These are phyloP conservation scores for Erebia palarica DNA, from an alignment of 2,888 invertebrate species.

Conservation along the genomic window DNA sequence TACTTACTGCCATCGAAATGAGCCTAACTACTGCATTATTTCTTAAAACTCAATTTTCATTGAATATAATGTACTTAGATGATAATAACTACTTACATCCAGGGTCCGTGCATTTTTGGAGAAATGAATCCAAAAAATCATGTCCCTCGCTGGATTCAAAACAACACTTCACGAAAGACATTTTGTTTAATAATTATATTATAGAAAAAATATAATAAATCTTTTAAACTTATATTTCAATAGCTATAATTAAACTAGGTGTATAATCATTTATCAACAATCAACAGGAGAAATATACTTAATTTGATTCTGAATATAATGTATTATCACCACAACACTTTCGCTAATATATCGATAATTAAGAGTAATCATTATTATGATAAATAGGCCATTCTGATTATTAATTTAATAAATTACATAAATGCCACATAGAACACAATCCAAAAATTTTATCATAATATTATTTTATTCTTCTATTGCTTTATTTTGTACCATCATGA, in stretches of 20 bases:
- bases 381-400: background rate
- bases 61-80: background rate
- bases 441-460: background rate
- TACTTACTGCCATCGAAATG: too few relatives aligned
- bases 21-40: too few relatives aligned
- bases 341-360: background rate
- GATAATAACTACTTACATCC: conserved; percentile 85
- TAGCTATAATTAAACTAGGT: too few relatives aligned
- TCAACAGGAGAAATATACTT: background rate
- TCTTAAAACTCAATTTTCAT: background rate
- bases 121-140: conserved; percentile 88
- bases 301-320: background rate
- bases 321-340: background rate
- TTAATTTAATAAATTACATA: background rate
- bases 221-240: background rate
- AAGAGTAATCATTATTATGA: too few relatives aligned
- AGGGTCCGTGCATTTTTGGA: conserved; percentile 91
- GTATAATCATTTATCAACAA: background rate
- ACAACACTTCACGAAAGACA: conserved; percentile 90
- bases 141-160: conserved; percentile 89
- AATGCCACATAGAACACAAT: background rate
- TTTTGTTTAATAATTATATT: conserved; percentile 46
- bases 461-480: background rate
- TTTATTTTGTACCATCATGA: background rate
- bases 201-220: conserved; percentile 7